Percentiles rank a stretch among this genome's conserved stretches.
Conservation (phyloP, 1,140 invertebrate genomes). For the Trichoplusia ni region DNA sequence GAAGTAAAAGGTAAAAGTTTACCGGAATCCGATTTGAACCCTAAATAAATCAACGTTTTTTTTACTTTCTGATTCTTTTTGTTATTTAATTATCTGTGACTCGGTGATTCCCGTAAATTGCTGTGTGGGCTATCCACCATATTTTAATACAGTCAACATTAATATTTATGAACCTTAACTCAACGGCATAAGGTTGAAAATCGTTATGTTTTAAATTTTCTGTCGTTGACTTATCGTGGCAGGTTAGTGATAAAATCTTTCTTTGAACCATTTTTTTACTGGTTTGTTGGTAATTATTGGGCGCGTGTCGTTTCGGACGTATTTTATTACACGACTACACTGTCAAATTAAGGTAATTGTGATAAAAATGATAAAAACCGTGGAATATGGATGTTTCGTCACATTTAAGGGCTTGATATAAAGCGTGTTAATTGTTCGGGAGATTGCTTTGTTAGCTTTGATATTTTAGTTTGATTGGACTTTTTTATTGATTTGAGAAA, state of each 20-base stretch:
- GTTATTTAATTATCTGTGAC: slow-evolving; percentile 74
- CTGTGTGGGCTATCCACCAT: slow-evolving; percentile 46
- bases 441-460: not conserved
- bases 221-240: slow-evolving; percentile 33
- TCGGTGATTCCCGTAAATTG: slow-evolving; percentile 61
- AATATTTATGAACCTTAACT: slow-evolving; percentile 14
- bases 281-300: slow-evolving; percentile 54
- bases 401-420: slow-evolving; percentile 16
- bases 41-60: slow-evolving; percentile 64
- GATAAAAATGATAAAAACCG: slow-evolving; percentile 28
- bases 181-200: not conserved
- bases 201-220: not conserved
- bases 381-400: slow-evolving; percentile 18
- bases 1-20: not conserved
- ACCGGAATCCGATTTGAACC: slow-evolving; percentile 4
- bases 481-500: not conserved
- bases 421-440: slow-evolving; percentile 6
- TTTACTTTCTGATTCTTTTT: slow-evolving; percentile 55
- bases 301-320: slow-evolving; percentile 39
- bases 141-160: slow-evolving; percentile 15
- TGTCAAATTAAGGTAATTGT: slow-evolving; percentile 45
- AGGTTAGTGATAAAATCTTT: slow-evolving; percentile 52
- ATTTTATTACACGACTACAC: slow-evolving; percentile 42
- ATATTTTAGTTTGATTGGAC: not conserved
- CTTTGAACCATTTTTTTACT: slow-evolving; percentile 52